Conservation (phyloP, 2,113 vertebrate genomes). For the Glaucidium brasilianum region DNA sequence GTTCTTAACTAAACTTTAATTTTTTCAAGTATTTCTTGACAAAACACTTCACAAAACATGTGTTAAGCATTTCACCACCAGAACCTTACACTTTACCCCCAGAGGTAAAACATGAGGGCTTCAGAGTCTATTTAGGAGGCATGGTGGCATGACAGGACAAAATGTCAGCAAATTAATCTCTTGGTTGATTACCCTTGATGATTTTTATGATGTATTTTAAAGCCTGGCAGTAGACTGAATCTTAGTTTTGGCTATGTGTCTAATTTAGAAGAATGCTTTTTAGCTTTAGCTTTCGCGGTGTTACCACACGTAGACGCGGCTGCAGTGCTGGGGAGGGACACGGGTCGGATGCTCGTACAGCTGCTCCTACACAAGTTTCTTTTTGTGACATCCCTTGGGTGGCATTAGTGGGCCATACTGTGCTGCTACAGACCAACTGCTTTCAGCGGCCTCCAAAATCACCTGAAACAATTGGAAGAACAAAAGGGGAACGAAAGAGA, state of each 20-base stretch:
- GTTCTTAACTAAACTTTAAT: background rate
- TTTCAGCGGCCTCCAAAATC: background rate
- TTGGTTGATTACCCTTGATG: background rate
- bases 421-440: background rate
- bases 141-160: too few relatives aligned
- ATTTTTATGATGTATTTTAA: background rate
- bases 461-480: background rate
- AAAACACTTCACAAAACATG: background rate
- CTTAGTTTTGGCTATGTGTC: background rate
- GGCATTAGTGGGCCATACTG: background rate
- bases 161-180: background rate
- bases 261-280: background rate
- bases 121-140: background rate
- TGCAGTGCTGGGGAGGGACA: background rate
- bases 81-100: background rate
- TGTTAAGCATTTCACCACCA: background rate
- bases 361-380: accelerated
- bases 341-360: accelerated
- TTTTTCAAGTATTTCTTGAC: background rate
- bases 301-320: accelerated
- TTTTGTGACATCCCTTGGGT: background rate
- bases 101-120: background rate
- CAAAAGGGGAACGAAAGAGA: background rate
- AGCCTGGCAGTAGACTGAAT: background rate
- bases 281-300: background rate